Conservation (phyloP, 2,888 invertebrate genomes). For the Crossocerus cetratus region DNA sequence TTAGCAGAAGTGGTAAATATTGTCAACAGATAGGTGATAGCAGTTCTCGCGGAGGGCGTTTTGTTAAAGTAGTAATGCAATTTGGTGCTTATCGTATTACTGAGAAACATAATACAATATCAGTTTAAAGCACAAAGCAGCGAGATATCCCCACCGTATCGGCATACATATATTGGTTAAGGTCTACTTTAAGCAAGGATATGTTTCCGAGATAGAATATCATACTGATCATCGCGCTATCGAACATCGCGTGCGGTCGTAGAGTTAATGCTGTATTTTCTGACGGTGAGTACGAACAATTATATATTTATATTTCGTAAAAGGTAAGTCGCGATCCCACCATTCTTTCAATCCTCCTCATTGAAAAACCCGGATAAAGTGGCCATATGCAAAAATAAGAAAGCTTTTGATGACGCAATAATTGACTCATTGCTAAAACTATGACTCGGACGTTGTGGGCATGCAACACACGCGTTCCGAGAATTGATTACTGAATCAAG, state of each 20-base stretch:
- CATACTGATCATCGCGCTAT: not conserved
- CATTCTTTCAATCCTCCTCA: not conserved
- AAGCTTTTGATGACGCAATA: not conserved
- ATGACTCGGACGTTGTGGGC: slow-evolving; percentile 6
- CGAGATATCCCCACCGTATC: slow-evolving; percentile 16
- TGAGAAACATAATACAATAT: slow-evolving; percentile 10
- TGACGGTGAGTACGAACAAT: slow-evolving; percentile 14
- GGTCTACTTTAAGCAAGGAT: slow-evolving; percentile 4
- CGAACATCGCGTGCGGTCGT: not conserved
- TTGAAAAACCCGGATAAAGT: not conserved
- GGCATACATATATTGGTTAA: not conserved
- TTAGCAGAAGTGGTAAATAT: not conserved
- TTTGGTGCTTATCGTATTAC: slow-evolving; percentile 1
- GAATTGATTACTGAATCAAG: slow-evolving; percentile 22
- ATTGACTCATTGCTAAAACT: slow-evolving; percentile 35
- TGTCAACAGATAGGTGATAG: not conserved
- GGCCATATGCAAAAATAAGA: slow-evolving; percentile 1
- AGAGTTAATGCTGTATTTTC: slow-evolving; percentile 16
- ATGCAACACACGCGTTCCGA: slow-evolving; percentile 18
- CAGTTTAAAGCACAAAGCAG: slow-evolving; percentile 4
- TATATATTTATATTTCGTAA: not conserved
- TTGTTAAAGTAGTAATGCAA: not conserved
- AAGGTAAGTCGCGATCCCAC: not conserved
- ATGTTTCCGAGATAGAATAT: slow-evolving; percentile 15
- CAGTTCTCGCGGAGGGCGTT: not conserved